phyloP scores from a whole-genome alignment of 2,797 vertebrate species.

The Glossophaga mutica region DNA sequence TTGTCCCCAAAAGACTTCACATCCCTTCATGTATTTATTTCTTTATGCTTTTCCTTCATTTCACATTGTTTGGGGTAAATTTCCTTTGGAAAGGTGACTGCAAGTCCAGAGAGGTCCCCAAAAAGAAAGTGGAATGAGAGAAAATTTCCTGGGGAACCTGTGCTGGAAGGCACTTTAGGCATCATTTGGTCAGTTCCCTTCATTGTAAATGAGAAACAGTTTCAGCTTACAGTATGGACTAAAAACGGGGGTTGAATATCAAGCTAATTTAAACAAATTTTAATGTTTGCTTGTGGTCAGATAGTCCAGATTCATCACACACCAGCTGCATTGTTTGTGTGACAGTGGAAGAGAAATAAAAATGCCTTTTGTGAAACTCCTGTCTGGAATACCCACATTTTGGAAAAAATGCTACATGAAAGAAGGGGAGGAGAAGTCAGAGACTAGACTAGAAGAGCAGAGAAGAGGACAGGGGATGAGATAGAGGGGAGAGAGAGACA shows the following conservation, averaged over 20 bases:
- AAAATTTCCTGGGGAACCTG: not conserved
- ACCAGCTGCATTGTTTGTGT: not conserved
- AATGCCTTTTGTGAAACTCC: not conserved
- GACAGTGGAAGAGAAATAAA: not conserved
- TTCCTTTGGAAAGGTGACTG: not conserved
- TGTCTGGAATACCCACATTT: not conserved
- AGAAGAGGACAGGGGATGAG: not conserved
- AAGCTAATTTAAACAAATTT: not conserved
- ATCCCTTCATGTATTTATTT: constrained; percentile 24
- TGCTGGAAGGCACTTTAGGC: not conserved
- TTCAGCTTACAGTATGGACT: not conserved
- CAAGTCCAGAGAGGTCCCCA: not conserved
- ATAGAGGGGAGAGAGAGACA: not conserved
- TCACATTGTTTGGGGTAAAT: constrained; percentile 1
- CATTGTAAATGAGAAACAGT: not conserved
- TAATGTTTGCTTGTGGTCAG: not conserved
- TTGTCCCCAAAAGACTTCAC: constrained; percentile 21
- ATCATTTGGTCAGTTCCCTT: not conserved
- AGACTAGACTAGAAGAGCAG: not conserved
- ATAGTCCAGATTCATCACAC: not conserved
- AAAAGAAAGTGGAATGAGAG: not conserved
- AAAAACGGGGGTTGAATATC: not conserved
- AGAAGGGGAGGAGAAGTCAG: not conserved
- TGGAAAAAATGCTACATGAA: not conserved
- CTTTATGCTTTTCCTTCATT: constrained; percentile 33